Base-by-base conservation (phyloP, 2,888 invertebrate species). In the Thecophora atra region DNA sequence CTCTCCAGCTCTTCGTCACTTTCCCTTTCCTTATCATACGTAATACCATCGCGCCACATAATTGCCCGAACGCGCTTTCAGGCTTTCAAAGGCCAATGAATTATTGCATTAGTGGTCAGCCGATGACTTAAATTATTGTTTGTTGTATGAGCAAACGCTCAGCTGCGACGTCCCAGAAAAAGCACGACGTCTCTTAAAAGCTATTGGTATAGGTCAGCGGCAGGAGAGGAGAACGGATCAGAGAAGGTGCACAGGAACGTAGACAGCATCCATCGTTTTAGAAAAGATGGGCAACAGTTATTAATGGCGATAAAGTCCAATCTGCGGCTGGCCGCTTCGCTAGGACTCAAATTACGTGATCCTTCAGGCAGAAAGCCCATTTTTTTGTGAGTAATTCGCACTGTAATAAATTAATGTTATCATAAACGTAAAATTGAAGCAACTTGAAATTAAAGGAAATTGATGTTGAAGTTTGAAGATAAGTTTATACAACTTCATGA, bases 21-120 rank as follows among this genome's bases (percentile, higher is more conserved):
- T 47, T n/a, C 47, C 42, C 24, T 21, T 44, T 19, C 44, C 37
- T 37, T 37, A 37, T 37, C 37, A 11, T 2, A 37, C n/a, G n/a
- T 8, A 8, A 11, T 8, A 37, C 37, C 37, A 37, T 37, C 64
- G 30, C 21, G 19, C 63, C 44, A 44, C 68, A 68, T 68, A 70
- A 70, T 70, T 70, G 70, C 63, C 51, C 24, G 24, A 70, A 63
- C 51, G 70, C 70, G 70, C 63, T 70, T 70, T n/a, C n/a, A n/a
- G n/a, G n/a, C n/a, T n/a, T n/a, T 63, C 52, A 51, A 70, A 70
- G 52, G 51, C 63, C 62, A 52, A 70, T 70, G 70, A 63, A 26
- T 70, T 70, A 70, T 70, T 70, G 63, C 63, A 17, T 24, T 70
- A 63, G 51, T 30, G 70, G 70, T 62, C 70, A 63, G 30, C 52